A percentile compares a stretch with the other conserved stretches of the same genome.
These are phyloP conservation scores for Eilema depressum DNA, from an alignment of 2,888 invertebrate genomes.

Conservation along the genomic window DNA sequence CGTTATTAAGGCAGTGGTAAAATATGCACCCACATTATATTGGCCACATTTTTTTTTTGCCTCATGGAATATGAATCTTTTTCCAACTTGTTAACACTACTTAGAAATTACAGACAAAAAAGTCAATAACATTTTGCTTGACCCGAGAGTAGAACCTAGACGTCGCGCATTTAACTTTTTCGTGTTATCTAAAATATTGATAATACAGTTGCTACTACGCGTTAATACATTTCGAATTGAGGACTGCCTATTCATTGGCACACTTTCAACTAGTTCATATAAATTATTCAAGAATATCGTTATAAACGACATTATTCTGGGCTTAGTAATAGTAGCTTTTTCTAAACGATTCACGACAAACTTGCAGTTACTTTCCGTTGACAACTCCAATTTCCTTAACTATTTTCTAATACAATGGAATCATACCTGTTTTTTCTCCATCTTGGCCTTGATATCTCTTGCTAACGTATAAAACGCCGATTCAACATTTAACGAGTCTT, in stretches of 20 bases:
- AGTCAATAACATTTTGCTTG: not conserved
- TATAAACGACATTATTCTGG: not conserved
- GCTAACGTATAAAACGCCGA: slow-evolving; percentile 99
- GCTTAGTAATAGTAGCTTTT: not conserved
- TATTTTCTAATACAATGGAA: not conserved
- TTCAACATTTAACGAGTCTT: slow-evolving; percentile 98
- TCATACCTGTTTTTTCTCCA: slow-evolving; percentile 98
- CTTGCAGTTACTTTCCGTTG: not conserved
- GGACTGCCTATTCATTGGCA: slow-evolving; percentile 17
- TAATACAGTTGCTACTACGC: not conserved
- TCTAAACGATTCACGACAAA: not conserved
- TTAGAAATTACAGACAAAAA: not conserved
- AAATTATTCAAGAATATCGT: not conserved
- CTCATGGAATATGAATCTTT: not conserved
- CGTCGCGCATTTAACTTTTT: not conserved
- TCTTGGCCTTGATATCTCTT: slow-evolving; percentile 98
- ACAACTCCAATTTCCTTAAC: not conserved
- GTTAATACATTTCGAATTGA: slow-evolving; percentile 1
- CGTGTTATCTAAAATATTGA: not conserved
- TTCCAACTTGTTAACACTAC: not conserved
- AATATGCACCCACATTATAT: not conserved
- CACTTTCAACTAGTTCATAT: slow-evolving; percentile 8
- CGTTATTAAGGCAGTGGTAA: not conserved
- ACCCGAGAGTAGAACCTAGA: not conserved
- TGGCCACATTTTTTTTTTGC: not conserved